phyloP scores from a whole-genome alignment of 1,140 invertebrate genomes.

The Drosophila insularis region DNA sequence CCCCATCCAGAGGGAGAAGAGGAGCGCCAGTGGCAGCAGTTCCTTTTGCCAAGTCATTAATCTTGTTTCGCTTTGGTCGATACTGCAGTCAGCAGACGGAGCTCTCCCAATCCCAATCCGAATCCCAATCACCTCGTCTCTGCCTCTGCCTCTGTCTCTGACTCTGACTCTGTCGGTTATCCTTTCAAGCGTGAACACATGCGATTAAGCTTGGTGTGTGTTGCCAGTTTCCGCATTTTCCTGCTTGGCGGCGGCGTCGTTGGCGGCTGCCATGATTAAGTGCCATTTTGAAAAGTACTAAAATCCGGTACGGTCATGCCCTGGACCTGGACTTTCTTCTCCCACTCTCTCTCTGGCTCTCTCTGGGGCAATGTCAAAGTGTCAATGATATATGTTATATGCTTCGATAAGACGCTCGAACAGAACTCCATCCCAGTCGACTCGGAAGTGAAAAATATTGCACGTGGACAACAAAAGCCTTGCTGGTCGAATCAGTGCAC shows the following conservation, averaged over 20 bases:
- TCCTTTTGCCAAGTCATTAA: conserved; percentile 78
- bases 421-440: conserved; percentile 7
- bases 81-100: conserved; percentile 36
- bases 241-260: conserved; percentile 57
- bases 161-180: conserved; percentile 58
- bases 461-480: conserved; percentile 72
- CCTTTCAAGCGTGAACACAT: conserved; percentile 82
- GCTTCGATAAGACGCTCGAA: conserved; percentile 70
- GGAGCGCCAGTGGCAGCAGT: conserved; percentile 27
- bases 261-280: conserved; percentile 80
- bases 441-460: conserved; percentile 60
- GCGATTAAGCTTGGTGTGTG: conserved; percentile 80
- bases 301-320: conserved; percentile 78
- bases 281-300: conserved; percentile 82
- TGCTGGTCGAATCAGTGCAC: conserved; percentile 66
- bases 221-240: conserved; percentile 78
- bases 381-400: conserved; percentile 82
- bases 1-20: conserved; percentile 21
- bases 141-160: conserved; percentile 19
- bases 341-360: not conserved
- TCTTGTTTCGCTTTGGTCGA: conserved; percentile 76
- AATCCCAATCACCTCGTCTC: conserved; percentile 38
- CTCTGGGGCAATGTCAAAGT: conserved; percentile 73
- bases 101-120: conserved; percentile 21
- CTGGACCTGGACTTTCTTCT: conserved; percentile 34